phyloP scores from a whole-genome alignment of 2,888 invertebrate species.

The Caenorhabditis sp. region DNA sequence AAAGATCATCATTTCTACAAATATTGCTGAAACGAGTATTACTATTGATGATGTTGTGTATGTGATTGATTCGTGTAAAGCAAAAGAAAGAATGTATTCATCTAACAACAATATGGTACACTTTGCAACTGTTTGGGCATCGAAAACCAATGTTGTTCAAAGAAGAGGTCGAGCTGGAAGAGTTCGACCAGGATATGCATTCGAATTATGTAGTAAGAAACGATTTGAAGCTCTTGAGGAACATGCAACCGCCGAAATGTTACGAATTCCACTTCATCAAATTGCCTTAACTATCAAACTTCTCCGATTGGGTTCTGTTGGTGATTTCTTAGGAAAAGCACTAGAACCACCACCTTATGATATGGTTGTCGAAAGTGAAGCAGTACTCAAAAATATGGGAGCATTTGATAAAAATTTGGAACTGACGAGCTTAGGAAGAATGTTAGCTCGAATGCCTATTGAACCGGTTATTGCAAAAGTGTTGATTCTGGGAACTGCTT shows the following conservation, averaged over 20 bases:
- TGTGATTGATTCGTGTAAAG: slow-evolving; percentile 95
- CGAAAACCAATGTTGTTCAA: slow-evolving; percentile 87
- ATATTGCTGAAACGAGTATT: slow-evolving; percentile 96
- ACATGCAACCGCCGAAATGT: slow-evolving; percentile 95
- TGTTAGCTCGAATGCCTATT: slow-evolving; percentile 91
- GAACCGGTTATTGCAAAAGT: slow-evolving; percentile 96
- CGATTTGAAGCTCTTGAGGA: slow-evolving; percentile 75
- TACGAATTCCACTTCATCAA: slow-evolving; percentile 94
- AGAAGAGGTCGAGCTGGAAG: slow-evolving; percentile 93
- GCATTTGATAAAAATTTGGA: slow-evolving; percentile 87
- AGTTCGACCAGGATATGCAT: slow-evolving; percentile 90
- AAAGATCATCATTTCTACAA: slow-evolving; percentile 88
- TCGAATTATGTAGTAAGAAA: slow-evolving; percentile 82
- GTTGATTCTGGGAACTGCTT: slow-evolving; percentile 91
- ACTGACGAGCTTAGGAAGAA: slow-evolving; percentile 89
- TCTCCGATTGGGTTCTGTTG: slow-evolving; percentile 87
- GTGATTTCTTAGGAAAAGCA: slow-evolving; percentile 88
- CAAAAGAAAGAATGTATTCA: slow-evolving; percentile 95
- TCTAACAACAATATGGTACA: slow-evolving; percentile 98
- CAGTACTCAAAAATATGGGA: slow-evolving; percentile 75
- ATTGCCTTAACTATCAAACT: slow-evolving; percentile 89
- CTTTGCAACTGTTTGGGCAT: slow-evolving; percentile 89
- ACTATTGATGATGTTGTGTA: slow-evolving; percentile 98
- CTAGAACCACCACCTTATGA: slow-evolving; percentile 96
- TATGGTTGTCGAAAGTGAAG: slow-evolving; percentile 96